A percentile compares a stretch with the other conserved stretches of the same genome.
phyloP scores from a whole-genome alignment of 2,797 vertebrate species.

The Tamandua tetradactyla region DNA sequence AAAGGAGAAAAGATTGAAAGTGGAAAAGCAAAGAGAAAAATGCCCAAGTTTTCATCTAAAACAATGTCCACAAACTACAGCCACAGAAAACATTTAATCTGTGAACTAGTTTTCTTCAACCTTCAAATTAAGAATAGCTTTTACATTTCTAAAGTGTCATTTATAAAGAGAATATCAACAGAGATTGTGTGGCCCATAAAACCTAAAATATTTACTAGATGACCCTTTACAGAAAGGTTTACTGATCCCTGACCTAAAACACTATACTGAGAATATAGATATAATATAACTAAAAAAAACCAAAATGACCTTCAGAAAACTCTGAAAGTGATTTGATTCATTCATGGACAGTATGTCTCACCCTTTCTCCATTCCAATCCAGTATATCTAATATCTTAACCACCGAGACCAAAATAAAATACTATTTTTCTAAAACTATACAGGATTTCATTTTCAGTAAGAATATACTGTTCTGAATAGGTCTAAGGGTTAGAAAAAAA shows the following conservation, averaged over 20 bases:
- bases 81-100: neutral
- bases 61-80: neutral
- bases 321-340: neutral
- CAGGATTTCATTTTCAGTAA: constrained; percentile 28
- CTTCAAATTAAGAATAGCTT: neutral
- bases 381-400: neutral
- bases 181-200: neutral
- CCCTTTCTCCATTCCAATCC: neutral
- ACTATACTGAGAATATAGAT: constrained; percentile 10
- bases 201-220: constrained; percentile 53
- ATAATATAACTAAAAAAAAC: constrained; percentile 7
- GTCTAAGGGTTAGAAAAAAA: constrained; percentile 53
- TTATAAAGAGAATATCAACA: neutral
- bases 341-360: neutral
- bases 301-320: constrained; percentile 36
- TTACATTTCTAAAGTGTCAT: neutral
- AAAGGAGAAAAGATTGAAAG: neutral
- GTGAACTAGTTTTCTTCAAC: neutral
- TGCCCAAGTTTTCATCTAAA: neutral
- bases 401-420: neutral
- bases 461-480: constrained; percentile 19
- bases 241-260: neutral
- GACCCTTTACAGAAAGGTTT: constrained; percentile 3
- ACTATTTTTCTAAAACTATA: constrained; percentile 26
- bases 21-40: neutral